Evolutionary conservation across 2,888 invertebrate genomes (phyloP).

Genomic region (Melieria omissa): DNA sequence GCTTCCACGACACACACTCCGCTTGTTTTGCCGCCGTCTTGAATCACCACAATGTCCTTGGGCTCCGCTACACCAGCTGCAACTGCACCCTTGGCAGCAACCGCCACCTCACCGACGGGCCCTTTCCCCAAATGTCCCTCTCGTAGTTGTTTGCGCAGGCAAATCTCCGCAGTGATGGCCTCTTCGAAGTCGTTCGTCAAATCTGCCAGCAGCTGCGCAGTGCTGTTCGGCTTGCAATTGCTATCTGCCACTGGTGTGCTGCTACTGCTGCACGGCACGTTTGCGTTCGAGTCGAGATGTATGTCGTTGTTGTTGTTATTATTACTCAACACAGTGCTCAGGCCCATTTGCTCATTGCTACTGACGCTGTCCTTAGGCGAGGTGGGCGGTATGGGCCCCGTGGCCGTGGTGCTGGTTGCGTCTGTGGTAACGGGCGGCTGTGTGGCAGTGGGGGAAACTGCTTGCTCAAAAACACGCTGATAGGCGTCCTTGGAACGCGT

Average conservation of each 20-base stretch:
- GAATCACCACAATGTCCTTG: conserved; percentile 42
- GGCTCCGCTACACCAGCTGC: conserved; percentile 5
- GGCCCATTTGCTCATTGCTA: conserved; percentile 56
- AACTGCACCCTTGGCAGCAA: too few relatives aligned
- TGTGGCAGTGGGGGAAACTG: conserved; percentile 11
- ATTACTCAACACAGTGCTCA: conserved; percentile 51
- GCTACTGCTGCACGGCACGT: conserved; percentile 22
- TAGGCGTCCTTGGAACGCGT: conserved; percentile 52
- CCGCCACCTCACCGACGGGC: conserved; percentile 25
- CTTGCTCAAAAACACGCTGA: conserved; percentile 33
- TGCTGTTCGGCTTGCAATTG: conserved; percentile 52
- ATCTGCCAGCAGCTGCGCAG: conserved; percentile 57
- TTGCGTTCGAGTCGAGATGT: conserved; percentile 27
- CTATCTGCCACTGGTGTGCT: conserved; percentile 47
- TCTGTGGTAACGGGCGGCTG: conserved; percentile 9
- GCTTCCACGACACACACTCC: conserved; percentile 19
- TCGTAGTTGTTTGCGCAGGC: conserved; percentile 58
- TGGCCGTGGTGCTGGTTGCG: conserved; percentile 19
- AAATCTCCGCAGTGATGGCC: conserved; percentile 61
- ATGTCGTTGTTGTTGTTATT: conserved; percentile 40
- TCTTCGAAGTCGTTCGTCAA: conserved; percentile 59
- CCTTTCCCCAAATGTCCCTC: conserved; percentile 49
- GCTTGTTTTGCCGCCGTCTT: conserved; percentile 3
- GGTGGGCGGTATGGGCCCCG: neutral
- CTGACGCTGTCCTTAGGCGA: neutral